Base-by-base conservation (phyloP, 2,113 vertebrate genomes). In the Bufo gargarizans region DNA sequence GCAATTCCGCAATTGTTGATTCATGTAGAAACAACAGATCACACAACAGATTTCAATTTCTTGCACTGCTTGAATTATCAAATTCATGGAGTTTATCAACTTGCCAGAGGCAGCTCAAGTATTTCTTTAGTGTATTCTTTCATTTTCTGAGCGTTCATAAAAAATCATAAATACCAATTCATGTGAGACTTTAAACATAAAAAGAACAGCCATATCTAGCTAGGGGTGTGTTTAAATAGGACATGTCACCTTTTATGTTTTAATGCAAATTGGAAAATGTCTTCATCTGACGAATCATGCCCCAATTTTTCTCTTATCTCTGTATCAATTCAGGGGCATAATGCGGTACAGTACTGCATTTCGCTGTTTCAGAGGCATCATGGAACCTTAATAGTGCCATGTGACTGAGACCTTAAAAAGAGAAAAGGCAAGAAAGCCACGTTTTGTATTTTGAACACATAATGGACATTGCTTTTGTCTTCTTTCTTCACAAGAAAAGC, bases 1-100 rank as follows among this genome's bases (percentile, higher is more conserved):
- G 72, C 43, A 2, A 20, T 10, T 77, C 47, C 53, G 22, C 14
- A 78, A 55, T 53, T n/a, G 59, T 67, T 86, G 85, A 61, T 78
- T 78, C 56, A 49, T 85, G 74, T 43, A 67, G 47, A 47, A 86
- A 86, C 56, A 67, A 78, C 45, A 67, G 58, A 86, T 86, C 65
- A 77, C 3, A 74, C 53, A 61, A 86, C 74, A 78, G 16, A 86
- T 86, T 86, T 79, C 85, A 65, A 78, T 86, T 79, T 86, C 17
- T 86, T 53, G 20, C 71, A 55, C 59, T 86, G 45, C n/a, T 61
- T 78, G 55, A 86, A 78, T 78, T 86, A 86, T 65, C 59, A 63
- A 77, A 45, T 49, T 59, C 72, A 50, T 49, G 16, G 63, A 33
- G 77, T 16, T 49, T 79, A 86, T 78, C 61, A 53, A 11, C 76